Percentiles rank a stretch among this genome's conserved stretches.
phyloP scores from a whole-genome alignment of 2,888 invertebrate genomes.

The Deilephila elpenor region DNA sequence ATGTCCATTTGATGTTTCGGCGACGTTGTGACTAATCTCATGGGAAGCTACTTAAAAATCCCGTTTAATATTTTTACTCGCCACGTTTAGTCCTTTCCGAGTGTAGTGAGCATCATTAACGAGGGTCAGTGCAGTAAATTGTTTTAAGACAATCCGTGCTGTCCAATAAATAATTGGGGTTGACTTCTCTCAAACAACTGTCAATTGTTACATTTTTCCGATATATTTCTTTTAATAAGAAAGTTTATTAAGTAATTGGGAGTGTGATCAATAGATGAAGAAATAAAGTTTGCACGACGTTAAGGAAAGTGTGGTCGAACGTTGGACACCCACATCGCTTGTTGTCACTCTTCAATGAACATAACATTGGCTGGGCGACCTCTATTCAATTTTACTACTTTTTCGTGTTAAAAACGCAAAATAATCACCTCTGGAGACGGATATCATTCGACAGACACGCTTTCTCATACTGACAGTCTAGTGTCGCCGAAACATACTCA shows the following conservation, averaged over 20 bases:
- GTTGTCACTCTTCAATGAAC: slow-evolving; percentile 83
- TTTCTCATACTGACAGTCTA: slow-evolving; percentile 39
- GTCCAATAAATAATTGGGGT: slow-evolving; percentile 76
- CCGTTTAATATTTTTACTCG: slow-evolving; percentile 52
- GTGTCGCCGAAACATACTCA: slow-evolving; percentile 75
- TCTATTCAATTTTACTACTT: slow-evolving; percentile 68
- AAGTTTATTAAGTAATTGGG: slow-evolving; percentile 21
- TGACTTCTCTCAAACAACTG: slow-evolving; percentile 80
- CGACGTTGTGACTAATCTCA: slow-evolving; percentile 83
- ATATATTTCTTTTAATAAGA: slow-evolving; percentile 59
- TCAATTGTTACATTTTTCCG: slow-evolving; percentile 77
- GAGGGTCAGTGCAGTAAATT: slow-evolving; percentile 57
- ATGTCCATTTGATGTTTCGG: slow-evolving; percentile 85
- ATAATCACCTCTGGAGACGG: slow-evolving; percentile 43
- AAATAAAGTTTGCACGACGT: slow-evolving; percentile 54
- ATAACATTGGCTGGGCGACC: slow-evolving; percentile 81
- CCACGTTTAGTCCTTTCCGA: slow-evolving; percentile 54
- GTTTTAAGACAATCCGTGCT: slow-evolving; percentile 71
- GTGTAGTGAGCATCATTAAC: slow-evolving; percentile 59
- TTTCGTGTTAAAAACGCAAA: slow-evolving; percentile 60
- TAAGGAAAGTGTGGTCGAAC: slow-evolving; percentile 62
- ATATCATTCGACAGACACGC: slow-evolving; percentile 31
- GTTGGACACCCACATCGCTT: slow-evolving; percentile 73
- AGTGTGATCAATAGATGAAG: slow-evolving; percentile 44
- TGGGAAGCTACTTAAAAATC: slow-evolving; percentile 67